Conservation (phyloP, 2,113 vertebrate genomes). For the Callipepla squamata region DNA sequence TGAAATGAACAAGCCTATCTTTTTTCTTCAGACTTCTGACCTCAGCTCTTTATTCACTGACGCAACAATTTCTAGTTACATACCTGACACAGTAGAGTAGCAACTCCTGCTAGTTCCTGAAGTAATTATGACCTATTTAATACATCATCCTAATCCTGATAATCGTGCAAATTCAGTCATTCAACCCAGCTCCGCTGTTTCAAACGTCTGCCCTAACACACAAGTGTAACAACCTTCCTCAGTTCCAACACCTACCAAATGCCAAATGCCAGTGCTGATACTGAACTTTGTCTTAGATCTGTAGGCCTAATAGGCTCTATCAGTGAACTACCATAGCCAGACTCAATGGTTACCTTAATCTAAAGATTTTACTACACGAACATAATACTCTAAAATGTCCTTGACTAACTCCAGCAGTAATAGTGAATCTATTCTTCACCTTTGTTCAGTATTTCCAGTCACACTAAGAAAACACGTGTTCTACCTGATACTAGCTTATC, state of each 20-base stretch:
- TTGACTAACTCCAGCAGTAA: neutral
- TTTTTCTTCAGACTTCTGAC: neutral
- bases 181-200: neutral
- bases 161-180: neutral
- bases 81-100: neutral
- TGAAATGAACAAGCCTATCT: neutral
- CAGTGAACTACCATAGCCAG: neutral
- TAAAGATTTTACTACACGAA: neutral
- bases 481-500: neutral
- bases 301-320: neutral
- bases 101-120: neutral
- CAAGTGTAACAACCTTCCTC: neutral
- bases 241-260: neutral
- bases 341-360: neutral
- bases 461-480: rapidly evolving
- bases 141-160: neutral
- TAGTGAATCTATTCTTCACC: neutral
- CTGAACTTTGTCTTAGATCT: neutral
- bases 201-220: neutral
- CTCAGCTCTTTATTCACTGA: conserved; percentile 15
- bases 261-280: neutral
- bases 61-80: conserved; percentile 18
- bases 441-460: neutral
- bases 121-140: neutral
- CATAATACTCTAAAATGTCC: neutral